Conservation (phyloP, 1,140 invertebrate species). For the Eriosoma lanigerum region DNA sequence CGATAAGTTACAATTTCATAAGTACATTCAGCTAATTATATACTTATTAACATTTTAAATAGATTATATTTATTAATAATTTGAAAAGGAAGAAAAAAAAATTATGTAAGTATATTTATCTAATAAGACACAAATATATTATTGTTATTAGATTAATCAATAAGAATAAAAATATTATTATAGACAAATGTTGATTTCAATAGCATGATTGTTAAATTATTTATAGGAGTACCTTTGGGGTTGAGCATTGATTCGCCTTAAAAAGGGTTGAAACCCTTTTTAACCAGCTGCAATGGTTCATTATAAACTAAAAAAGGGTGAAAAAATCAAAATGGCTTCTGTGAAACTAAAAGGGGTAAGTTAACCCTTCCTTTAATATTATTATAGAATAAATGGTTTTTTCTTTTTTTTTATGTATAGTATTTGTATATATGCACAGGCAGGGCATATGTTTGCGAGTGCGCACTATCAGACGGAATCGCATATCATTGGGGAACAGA, state of each 20-base stretch:
- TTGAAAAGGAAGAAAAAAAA: no score
- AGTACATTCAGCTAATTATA: no score
- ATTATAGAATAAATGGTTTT: constrained; percentile 12
- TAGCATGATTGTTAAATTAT: not conserved
- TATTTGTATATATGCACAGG: not conserved
- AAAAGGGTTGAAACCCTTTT: constrained; percentile 49
- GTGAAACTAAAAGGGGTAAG: constrained; percentile 17
- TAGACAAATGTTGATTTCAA: not conserved
- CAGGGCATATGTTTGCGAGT: constrained; percentile 18
- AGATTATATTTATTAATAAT: no score
- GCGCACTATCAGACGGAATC: constrained; percentile 39
- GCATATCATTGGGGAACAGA: constrained; percentile 46
- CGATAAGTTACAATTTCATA: no score
- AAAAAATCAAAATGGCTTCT: constrained; percentile 47
- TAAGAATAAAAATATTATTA: not conserved
- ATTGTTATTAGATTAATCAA: not conserved
- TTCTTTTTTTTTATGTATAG: constrained; percentile 39
- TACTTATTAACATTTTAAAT: no score
- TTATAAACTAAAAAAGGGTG: constrained; percentile 28
- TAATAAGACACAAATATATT: no score
- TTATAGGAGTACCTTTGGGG: not conserved
- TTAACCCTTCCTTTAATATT: constrained; percentile 40
- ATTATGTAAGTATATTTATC: no score
- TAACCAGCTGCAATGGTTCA: constrained; percentile 33
- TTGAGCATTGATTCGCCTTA: not conserved